These are phyloP conservation scores for Cepaea hortensis DNA, from an alignment of 2,888 invertebrate genomes.

Conservation along the genomic window DNA sequence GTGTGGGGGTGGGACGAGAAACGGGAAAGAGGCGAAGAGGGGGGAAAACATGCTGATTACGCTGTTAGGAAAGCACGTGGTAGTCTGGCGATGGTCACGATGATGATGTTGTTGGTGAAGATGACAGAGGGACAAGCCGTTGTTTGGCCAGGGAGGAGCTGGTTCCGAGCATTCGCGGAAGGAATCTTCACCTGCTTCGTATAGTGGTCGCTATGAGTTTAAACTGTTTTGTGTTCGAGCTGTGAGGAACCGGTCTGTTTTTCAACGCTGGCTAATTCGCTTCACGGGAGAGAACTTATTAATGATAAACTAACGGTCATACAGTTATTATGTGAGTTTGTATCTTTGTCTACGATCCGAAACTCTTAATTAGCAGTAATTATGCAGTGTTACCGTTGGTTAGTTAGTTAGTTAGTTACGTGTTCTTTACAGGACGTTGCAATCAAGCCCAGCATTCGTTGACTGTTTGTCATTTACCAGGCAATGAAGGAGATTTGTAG, in stretches of 20 bases:
- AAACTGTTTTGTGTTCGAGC: neutral
- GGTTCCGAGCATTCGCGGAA: constrained; percentile 3
- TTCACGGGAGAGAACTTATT: no score
- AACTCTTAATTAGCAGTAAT: no score
- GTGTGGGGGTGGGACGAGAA: neutral
- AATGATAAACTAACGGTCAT: no score
- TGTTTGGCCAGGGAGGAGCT: constrained; percentile 36
- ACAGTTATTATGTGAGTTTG: no score
- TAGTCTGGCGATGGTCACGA: neutral
- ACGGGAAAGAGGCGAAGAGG: neutral
- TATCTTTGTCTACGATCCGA: no score
- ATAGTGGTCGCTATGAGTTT: neutral
- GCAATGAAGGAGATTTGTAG: no score
- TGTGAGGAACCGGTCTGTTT: neutral
- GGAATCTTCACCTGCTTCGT: neutral
- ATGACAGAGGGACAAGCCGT: constrained; percentile 40
- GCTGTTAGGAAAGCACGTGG: constrained; percentile 11
- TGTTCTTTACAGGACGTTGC: no score
- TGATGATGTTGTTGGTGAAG: constrained; percentile 25
- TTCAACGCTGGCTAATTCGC: neutral
- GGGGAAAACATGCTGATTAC: constrained; percentile 12
- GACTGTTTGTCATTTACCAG: no score
- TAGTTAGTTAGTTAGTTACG: no score
- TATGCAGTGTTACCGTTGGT: no score
- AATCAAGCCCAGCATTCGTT: no score